These are phyloP conservation scores for Drosophila paracracens DNA, from an alignment of 2,888 invertebrate genomes.

Conservation along the genomic window DNA sequence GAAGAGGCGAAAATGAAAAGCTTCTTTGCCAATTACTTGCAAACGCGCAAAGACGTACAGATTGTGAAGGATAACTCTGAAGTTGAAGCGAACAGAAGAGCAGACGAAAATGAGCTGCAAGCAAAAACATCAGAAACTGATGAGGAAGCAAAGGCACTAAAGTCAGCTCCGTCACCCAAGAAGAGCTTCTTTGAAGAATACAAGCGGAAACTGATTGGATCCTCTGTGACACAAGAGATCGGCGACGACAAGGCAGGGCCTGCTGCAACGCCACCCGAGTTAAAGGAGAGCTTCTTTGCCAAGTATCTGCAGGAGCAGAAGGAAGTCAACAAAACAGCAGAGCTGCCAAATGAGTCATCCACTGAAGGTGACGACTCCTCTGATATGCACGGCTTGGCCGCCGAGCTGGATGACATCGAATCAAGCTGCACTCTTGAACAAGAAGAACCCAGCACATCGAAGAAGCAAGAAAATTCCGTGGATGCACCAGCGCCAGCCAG, in stretches of 20 bases:
- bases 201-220: conserved; percentile 49
- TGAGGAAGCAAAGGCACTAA: background rate
- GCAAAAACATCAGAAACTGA: background rate
- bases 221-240: conserved; percentile 6
- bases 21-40: conserved; percentile 70
- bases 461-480: conserved; percentile 20
- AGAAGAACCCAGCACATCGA: conserved; percentile 51
- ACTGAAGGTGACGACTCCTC: conserved; percentile 24
- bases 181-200: conserved; percentile 51
- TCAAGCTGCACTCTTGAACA: conserved; percentile 18
- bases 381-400: conserved; percentile 55
- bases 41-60: conserved; percentile 25
- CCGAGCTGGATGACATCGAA: conserved; percentile 64
- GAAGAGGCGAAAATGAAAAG: conserved; percentile 62
- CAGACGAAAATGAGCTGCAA: background rate
- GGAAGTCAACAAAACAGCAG: background rate
- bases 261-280: conserved; percentile 45
- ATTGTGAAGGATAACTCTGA: background rate
- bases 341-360: background rate
- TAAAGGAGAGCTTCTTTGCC: conserved; percentile 74
- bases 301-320: conserved; percentile 58
- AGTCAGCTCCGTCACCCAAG: background rate
- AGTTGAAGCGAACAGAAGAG: background rate
- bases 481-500: background rate
- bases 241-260: conserved; percentile 12